These are phyloP conservation scores for Calephelis virginiensis DNA, from an alignment of 1,140 invertebrate genomes.

Conservation along the genomic window DNA sequence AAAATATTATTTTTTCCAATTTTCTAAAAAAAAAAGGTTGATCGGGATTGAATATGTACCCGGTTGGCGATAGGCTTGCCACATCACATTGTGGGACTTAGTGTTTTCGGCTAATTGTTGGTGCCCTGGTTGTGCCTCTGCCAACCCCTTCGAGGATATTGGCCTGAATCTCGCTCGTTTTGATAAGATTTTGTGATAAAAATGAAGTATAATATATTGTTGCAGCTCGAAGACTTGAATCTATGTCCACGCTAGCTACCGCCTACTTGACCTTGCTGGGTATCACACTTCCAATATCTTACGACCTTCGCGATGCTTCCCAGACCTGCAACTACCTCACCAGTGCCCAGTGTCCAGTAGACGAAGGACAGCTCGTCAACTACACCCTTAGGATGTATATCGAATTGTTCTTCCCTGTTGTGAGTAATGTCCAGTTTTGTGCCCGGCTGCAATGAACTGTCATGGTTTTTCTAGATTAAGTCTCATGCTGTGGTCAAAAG, in stretches of 20 bases:
- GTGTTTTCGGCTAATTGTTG: no score
- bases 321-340: slow-evolving; percentile 49
- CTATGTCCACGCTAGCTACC: slow-evolving; percentile 40
- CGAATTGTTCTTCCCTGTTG: slow-evolving; percentile 41
- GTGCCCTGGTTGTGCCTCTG: no score
- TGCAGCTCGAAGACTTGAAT: slow-evolving; percentile 37
- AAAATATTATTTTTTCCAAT: no score
- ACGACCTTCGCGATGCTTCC: slow-evolving; percentile 30
- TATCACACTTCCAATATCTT: slow-evolving; percentile 29
- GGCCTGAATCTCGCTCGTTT: no score
- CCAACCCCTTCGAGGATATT: no score
- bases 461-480: no score
- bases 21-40: no score
- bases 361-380: slow-evolving; percentile 37
- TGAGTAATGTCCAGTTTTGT: slow-evolving; percentile 29
- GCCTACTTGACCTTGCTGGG: slow-evolving; percentile 32
- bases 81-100: no score
- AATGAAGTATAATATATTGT: slow-evolving; percentile 8
- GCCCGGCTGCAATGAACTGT: no score
- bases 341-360: slow-evolving; percentile 47
- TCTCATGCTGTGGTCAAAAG: no score
- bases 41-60: no score
- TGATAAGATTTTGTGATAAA: neutral
- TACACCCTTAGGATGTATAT: slow-evolving; percentile 48
- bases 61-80: no score